Percentiles rank a stretch among this genome's conserved stretches.
Conservation (phyloP, 1,140 invertebrate species). For the Aphelenchoides avenae region DNA sequence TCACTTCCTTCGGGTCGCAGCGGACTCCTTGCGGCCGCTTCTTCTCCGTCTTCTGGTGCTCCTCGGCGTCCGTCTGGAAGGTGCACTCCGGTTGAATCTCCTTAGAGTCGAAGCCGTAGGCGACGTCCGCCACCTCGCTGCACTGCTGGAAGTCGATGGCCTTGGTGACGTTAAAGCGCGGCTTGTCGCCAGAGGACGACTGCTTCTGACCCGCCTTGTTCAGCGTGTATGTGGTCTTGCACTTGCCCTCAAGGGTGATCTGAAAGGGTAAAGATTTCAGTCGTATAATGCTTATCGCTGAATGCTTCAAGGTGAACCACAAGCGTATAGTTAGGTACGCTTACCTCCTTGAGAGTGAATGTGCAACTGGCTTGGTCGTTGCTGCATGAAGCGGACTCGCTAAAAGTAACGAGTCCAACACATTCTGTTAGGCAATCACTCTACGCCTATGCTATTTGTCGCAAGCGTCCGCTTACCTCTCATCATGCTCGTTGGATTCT, state of each 20-base stretch:
- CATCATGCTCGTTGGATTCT: conserved; percentile 9
- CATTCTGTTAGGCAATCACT: no score
- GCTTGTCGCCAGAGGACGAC: neutral
- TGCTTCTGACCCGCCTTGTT: conserved; percentile 7
- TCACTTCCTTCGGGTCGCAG: conserved; percentile 28
- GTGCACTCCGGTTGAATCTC: neutral
- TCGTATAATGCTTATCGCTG: no score
- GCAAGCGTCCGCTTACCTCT: no score
- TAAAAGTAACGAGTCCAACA: no score
- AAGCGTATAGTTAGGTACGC: conserved; percentile 12
- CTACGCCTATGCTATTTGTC: no score
- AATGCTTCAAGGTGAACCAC: no score
- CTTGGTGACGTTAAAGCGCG: conserved; percentile 15
- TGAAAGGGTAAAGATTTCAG: conserved; percentile 3
- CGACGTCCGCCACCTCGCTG: conserved; percentile 1
- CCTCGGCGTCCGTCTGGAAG: neutral
- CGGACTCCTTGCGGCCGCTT: conserved; percentile 17
- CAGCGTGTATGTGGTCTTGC: conserved; percentile 32
- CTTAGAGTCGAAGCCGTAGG: neutral
- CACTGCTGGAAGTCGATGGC: conserved; percentile 14
- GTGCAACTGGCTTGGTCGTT: conserved; percentile 3
- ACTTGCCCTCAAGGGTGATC: conserved; percentile 31
- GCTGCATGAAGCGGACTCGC: no score
- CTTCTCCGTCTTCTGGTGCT: neutral
- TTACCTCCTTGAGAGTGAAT: conserved; percentile 31